A percentile compares a stretch with the other conserved stretches of the same genome.
Conservation (phyloP, 2,797 vertebrate species). For the Phataginus tetradactyla region DNA sequence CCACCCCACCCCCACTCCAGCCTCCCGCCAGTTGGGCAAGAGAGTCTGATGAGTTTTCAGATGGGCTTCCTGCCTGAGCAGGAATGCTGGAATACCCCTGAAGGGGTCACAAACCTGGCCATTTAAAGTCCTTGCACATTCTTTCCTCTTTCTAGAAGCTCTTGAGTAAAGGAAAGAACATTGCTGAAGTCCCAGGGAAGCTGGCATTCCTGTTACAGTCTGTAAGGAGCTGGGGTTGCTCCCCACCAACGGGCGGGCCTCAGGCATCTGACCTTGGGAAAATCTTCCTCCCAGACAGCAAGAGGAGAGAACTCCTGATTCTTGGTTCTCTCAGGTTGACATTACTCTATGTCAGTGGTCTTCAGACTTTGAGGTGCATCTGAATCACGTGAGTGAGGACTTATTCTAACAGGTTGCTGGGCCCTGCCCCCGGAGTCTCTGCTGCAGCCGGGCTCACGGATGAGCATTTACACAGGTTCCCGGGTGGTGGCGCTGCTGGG, state of each 20-base stretch:
- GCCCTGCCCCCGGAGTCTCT: background rate
- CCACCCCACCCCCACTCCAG: background rate
- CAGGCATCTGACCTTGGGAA: no score
- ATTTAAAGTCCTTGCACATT: background rate
- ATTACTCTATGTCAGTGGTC: background rate
- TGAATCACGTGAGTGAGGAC: background rate
- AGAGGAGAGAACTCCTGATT: background rate
- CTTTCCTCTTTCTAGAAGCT: background rate
- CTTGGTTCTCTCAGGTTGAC: background rate
- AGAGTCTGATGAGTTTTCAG: background rate
- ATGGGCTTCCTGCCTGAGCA: background rate
- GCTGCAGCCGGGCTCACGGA: background rate
- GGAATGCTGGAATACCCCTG: background rate
- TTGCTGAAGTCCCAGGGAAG: background rate
- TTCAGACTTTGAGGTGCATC: background rate
- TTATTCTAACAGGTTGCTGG: accelerated
- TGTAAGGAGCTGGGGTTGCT: accelerated
- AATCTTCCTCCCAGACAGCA: background rate
- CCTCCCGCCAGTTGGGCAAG: background rate
- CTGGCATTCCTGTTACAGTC: background rate
- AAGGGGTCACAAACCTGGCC: background rate
- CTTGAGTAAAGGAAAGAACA: background rate
- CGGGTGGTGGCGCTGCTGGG: background rate
- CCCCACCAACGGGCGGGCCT: background rate
- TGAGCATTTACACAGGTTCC: background rate